A percentile compares a stretch with the other conserved stretches of the same genome.
Conservation (phyloP, 2,797 vertebrate species). For the Acrossocheilus fasciatus region DNA sequence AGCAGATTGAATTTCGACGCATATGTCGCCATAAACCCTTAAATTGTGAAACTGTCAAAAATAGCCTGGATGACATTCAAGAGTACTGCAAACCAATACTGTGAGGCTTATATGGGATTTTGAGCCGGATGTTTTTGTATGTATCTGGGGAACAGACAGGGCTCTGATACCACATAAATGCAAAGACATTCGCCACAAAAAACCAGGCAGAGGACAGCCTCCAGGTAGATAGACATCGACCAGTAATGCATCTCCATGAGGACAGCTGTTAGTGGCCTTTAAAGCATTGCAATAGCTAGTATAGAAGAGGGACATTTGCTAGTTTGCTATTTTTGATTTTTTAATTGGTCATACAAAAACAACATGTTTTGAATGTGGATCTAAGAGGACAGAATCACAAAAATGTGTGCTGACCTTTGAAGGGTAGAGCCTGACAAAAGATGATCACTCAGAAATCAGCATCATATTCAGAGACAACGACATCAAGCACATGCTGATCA, state of each 20-base stretch:
- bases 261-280: not conserved
- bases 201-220: conserved; percentile 19
- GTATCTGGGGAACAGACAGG: not conserved
- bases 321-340: conserved; percentile 7
- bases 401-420: conserved; percentile 16
- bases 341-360: not conserved
- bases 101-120: conserved; percentile 38
- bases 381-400: not conserved
- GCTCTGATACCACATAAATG: conserved; percentile 41
- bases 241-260: not conserved
- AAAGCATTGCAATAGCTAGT: not conserved
- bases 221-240: conserved; percentile 37
- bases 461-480: not conserved
- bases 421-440: not conserved
- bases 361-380: conserved; percentile 44
- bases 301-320: not conserved
- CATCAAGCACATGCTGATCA: conserved; percentile 1
- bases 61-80: conserved; percentile 37
- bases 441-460: not conserved
- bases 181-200: conserved; percentile 6
- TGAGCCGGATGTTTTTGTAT: conserved; percentile 18
- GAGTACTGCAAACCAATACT: conserved; percentile 20
- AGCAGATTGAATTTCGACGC: conserved; percentile 23
- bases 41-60: conserved; percentile 35
- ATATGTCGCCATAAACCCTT: conserved; percentile 25